Percentiles rank a stretch among this genome's conserved stretches.
Conservation (phyloP, 2,113 vertebrate genomes). For the Xyliphius kryptos region DNA sequence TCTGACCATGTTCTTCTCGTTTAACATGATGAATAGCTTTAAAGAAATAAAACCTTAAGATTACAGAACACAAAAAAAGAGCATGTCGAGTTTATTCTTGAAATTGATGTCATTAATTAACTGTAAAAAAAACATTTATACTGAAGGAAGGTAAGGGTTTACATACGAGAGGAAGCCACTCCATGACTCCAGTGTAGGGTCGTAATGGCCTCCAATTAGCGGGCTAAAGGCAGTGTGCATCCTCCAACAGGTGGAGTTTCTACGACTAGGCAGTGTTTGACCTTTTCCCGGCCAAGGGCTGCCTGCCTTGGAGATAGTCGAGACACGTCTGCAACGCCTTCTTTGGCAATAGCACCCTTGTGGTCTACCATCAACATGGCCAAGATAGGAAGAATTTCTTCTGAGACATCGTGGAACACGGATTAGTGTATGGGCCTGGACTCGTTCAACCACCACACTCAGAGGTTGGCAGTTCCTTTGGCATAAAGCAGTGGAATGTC, state of each 20-base stretch:
- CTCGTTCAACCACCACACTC: conserved; percentile 5
- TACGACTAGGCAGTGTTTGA: conserved; percentile 27
- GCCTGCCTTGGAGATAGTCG: conserved; percentile 55
- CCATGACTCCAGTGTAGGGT: conserved; percentile 61
- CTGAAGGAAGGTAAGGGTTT: conserved; percentile 18
- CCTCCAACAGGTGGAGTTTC: conserved; percentile 49
- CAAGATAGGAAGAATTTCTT: conserved; percentile 64
- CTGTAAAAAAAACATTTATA: conserved; percentile 10
- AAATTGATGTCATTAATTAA: too few relatives aligned
- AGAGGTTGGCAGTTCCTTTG: conserved; percentile 15
- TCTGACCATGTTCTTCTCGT: too few relatives aligned
- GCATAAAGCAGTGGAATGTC: conserved; percentile 27
- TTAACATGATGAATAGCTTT: too few relatives aligned
- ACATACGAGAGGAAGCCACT: conserved; percentile 80
- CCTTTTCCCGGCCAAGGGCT: conserved; percentile 55
- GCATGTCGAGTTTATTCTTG: too few relatives aligned
- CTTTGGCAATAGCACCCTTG: conserved; percentile 54
- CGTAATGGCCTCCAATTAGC: conserved; percentile 42
- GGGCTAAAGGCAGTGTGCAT: conserved; percentile 40
- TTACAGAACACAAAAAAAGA: too few relatives aligned
- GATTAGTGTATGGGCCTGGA: conserved; percentile 47
- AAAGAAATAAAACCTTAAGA: too few relatives aligned
- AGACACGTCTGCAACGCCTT: conserved; percentile 52
- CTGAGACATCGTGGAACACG: conserved; percentile 67
- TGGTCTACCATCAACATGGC: conserved; percentile 45